Conservation (phyloP, 1,140 invertebrate genomes). For the Chironomus striatipennis region DNA sequence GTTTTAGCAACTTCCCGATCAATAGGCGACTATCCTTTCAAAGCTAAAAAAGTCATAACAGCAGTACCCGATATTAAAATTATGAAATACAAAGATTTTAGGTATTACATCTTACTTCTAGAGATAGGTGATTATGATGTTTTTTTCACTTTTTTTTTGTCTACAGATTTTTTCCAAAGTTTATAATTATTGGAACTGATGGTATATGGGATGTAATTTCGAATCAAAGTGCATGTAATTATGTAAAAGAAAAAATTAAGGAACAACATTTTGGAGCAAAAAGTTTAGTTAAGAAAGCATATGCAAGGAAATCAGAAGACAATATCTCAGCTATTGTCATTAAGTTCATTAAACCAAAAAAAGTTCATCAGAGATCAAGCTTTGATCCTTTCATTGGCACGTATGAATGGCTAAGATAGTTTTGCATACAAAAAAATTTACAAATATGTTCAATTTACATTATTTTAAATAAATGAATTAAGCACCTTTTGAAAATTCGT, state of each 20-base stretch:
- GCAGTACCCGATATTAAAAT: slow-evolving; percentile 56
- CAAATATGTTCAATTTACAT: no score
- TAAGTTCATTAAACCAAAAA: slow-evolving; percentile 38
- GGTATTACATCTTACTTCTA: no score
- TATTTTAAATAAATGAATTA: no score
- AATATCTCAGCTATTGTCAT: slow-evolving; percentile 59
- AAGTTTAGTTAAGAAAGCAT: slow-evolving; percentile 48
- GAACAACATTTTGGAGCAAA: slow-evolving; percentile 50
- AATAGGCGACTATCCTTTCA: slow-evolving; percentile 56
- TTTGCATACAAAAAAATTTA: no score
- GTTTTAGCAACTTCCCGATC: slow-evolving; percentile 58
- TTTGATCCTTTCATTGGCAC: background rate
- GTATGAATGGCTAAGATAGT: background rate
- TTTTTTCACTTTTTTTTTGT: no score
- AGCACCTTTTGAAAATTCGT: no score
- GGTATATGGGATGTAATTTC: slow-evolving; percentile 58
- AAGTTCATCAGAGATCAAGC: background rate
- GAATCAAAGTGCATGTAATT: slow-evolving; percentile 55
- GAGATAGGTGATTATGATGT: no score
- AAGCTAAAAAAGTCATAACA: slow-evolving; percentile 52
- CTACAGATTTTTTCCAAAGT: slow-evolving; percentile 40
- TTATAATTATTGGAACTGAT: slow-evolving; percentile 57
- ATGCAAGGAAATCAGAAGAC: slow-evolving; percentile 50
- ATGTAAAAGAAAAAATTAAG: slow-evolving; percentile 40
- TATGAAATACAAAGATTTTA: slow-evolving; percentile 44